These are phyloP conservation scores for Clitarchus hookeri DNA, from an alignment of 2,888 invertebrate species.

Conservation along the genomic window DNA sequence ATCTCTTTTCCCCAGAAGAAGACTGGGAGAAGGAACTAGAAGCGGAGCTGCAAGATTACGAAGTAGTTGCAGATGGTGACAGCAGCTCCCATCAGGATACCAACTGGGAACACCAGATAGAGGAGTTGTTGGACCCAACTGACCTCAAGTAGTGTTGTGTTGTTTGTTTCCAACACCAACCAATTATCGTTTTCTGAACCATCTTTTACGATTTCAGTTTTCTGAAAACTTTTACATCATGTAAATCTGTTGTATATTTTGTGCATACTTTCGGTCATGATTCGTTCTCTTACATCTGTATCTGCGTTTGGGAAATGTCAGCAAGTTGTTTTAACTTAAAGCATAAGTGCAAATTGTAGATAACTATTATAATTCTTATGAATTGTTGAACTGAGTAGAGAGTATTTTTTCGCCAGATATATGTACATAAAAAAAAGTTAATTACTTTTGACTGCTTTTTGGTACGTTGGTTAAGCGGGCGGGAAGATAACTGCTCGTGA, in stretches of 20 bases:
- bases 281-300: neutral
- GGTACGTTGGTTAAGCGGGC: neutral
- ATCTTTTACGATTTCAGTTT: neutral
- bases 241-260: neutral
- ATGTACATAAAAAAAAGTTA: neutral
- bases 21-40: slow-evolving; percentile 97
- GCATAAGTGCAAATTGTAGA: neutral
- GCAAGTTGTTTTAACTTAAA: neutral
- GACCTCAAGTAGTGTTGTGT: slow-evolving; percentile 59
- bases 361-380: neutral
- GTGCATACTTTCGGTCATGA: neutral
- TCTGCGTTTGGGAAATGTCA: neutral
- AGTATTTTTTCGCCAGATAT: neutral
- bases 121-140: slow-evolving; percentile 65
- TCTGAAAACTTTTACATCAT: neutral
- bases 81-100: slow-evolving; percentile 59
- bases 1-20: slow-evolving; percentile 64
- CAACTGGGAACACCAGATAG: slow-evolving; percentile 73
- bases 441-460: neutral
- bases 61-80: slow-evolving; percentile 71
- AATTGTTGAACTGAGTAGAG: slow-evolving; percentile 3
- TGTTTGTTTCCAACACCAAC: neutral
- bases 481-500: neutral
- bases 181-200: neutral
- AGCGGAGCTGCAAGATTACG: slow-evolving; percentile 93